Evolutionary conservation across 2,888 invertebrate species (phyloP).

Genomic region (Vandiemenella viatica): DNA sequence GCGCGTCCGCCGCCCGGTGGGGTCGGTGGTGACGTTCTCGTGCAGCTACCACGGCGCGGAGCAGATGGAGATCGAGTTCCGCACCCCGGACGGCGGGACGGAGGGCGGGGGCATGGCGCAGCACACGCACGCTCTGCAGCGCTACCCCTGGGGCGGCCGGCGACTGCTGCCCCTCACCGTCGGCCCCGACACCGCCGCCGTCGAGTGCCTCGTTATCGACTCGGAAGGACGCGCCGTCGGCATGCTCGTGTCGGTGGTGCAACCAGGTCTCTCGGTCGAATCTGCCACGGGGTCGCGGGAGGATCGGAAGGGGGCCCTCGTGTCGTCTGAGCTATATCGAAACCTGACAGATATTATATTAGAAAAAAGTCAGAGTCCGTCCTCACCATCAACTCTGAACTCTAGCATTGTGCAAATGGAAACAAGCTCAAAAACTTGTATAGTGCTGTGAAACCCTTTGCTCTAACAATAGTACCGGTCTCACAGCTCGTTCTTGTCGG

Average conservation of each 20-base stretch:
- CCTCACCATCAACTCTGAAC: too few relatives aligned
- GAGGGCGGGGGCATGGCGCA: not conserved
- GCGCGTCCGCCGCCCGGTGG: slow-evolving; percentile 23
- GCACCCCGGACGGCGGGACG: slow-evolving; percentile 12
- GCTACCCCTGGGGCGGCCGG: slow-evolving; percentile 15
- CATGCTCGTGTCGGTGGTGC: slow-evolving; percentile 24
- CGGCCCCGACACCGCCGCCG: slow-evolving; percentile 23
- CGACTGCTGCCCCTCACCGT: slow-evolving; percentile 16
- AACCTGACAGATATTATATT: too few relatives aligned
- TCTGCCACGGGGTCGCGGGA: too few relatives aligned
- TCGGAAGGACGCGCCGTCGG: slow-evolving; percentile 23
- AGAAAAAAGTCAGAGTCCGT: too few relatives aligned
- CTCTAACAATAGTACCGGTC: too few relatives aligned
- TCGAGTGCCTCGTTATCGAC: slow-evolving; percentile 26
- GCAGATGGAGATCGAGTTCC: slow-evolving; percentile 28
- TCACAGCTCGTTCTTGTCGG: too few relatives aligned
- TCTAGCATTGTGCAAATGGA: too few relatives aligned
- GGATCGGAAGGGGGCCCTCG: too few relatives aligned
- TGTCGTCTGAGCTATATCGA: too few relatives aligned
- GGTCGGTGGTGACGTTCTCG: slow-evolving; percentile 29
- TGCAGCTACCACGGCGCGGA: slow-evolving; percentile 34
- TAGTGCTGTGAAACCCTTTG: too few relatives aligned
- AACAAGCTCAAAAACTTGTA: too few relatives aligned
- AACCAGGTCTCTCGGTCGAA: slow-evolving; percentile 27
- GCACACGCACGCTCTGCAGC: slow-evolving; percentile 2